phyloP scores from a whole-genome alignment of 2,113 vertebrate species.

The Lampris megalopsis region DNA sequence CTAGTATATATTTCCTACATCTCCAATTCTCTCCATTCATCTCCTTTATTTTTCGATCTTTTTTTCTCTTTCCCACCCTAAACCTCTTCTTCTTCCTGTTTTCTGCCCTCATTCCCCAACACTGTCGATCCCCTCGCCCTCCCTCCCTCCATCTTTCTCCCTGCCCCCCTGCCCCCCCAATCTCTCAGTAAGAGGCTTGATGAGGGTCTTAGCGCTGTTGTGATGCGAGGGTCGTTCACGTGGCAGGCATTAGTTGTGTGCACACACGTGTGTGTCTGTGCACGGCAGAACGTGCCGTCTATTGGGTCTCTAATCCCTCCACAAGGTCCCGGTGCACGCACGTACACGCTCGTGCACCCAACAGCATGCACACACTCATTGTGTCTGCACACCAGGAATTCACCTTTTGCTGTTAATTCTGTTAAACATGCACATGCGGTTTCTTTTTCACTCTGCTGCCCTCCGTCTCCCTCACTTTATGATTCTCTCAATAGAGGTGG shows the following conservation, averaged over 20 bases:
- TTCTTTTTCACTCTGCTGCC: neutral
- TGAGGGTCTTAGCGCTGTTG: constrained; percentile 47
- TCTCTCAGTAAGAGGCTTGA: constrained; percentile 57
- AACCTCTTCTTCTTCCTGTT: constrained; percentile 18
- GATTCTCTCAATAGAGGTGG: neutral
- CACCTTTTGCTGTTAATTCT: constrained; percentile 14
- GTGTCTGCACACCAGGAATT: constrained; percentile 38
- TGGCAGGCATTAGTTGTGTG: constrained; percentile 55
- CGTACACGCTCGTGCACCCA: neutral
- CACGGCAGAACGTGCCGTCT: constrained; percentile 49
- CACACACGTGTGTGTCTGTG: constrained; percentile 6
- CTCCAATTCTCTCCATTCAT: neutral
- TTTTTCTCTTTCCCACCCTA: neutral
- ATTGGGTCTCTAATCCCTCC: constrained; percentile 54
- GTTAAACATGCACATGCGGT: constrained; percentile 10
- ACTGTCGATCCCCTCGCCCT: neutral
- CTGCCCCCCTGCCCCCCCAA: constrained; percentile 8
- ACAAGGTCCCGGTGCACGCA: constrained; percentile 15
- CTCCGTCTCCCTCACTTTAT: neutral
- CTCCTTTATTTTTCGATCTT: neutral
- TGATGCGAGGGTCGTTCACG: constrained; percentile 52
- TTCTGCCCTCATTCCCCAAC: neutral
- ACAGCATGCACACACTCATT: constrained; percentile 30
- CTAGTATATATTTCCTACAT: constrained; percentile 15
- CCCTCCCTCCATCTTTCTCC: neutral